Percentiles rank a stretch among this genome's conserved stretches.
These are phyloP conservation scores for Columba janthina DNA, from an alignment of 2,113 vertebrate genomes.

Conservation along the genomic window DNA sequence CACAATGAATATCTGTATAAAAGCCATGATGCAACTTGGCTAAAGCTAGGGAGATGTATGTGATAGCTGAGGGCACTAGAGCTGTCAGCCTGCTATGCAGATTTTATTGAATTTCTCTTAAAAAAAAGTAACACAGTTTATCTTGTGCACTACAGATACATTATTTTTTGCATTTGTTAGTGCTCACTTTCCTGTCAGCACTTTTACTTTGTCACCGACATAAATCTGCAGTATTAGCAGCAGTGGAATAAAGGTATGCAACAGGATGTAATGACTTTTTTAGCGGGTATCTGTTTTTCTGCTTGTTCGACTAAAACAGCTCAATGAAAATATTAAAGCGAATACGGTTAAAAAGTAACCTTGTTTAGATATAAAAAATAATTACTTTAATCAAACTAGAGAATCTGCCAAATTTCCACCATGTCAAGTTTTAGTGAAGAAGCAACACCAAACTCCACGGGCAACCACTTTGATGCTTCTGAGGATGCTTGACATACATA, in stretches of 20 bases:
- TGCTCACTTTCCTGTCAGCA: not conserved
- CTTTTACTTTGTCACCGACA: not conserved
- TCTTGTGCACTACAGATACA: not conserved
- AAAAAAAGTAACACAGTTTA: not conserved
- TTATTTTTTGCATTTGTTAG: not conserved
- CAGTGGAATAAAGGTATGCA: not conserved
- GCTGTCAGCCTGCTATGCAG: constrained; percentile 30
- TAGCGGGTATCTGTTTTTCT: not conserved
- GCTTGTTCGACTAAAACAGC: not conserved
- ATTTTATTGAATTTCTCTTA: constrained; percentile 26
- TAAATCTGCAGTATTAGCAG: not conserved
- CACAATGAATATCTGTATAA: constrained; percentile 59
- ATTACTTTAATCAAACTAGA: not conserved
- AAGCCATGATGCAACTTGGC: constrained; percentile 55
- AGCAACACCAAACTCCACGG: not conserved
- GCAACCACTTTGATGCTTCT: not conserved
- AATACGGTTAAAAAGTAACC: not conserved
- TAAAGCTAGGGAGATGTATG: constrained; percentile 35
- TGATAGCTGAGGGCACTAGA: constrained; percentile 50
- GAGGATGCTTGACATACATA: not conserved
- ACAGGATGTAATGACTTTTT: not conserved
- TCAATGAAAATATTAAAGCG: not conserved
- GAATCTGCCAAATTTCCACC: not conserved
- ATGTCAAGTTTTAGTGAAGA: not conserved
- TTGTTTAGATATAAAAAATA: not conserved